These are phyloP conservation scores for Probaryconus sp. DNA, from an alignment of 1,140 invertebrate genomes.

Conservation along the genomic window DNA sequence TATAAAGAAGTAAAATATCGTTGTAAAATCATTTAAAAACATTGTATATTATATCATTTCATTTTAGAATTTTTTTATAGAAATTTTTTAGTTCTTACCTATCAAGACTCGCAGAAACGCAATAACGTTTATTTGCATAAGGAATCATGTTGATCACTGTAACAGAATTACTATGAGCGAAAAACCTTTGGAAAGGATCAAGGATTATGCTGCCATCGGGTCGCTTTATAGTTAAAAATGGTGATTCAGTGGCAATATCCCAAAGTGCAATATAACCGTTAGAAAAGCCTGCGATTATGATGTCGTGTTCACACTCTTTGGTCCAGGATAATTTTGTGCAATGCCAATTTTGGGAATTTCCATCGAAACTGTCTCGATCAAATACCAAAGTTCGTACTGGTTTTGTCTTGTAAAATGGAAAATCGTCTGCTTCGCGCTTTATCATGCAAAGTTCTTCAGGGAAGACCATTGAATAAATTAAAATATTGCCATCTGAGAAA, in stretches of 20 bases:
- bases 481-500: constrained; percentile 81
- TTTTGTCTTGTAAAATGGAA: constrained; percentile 73
- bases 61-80: too few species aligned
- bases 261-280: constrained; percentile 82
- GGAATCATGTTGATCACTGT: constrained; percentile 72
- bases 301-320: constrained; percentile 72
- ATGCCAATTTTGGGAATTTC: constrained; percentile 69
- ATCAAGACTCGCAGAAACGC: constrained; percentile 76
- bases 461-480: constrained; percentile 82
- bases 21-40: background rate
- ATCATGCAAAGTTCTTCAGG: constrained; percentile 68
- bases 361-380: constrained; percentile 61
- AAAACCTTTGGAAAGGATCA: constrained; percentile 73
- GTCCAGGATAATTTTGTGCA: constrained; percentile 77
- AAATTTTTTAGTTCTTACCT: constrained; percentile 60
- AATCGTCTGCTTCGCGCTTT: constrained; percentile 43
- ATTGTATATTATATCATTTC: too few species aligned
- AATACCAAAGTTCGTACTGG: constrained; percentile 71
- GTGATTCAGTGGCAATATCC: constrained; percentile 79
- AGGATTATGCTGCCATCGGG: constrained; percentile 70
- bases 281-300: constrained; percentile 81
- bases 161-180: constrained; percentile 74
- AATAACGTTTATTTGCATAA: constrained; percentile 68
- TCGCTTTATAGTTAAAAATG: constrained; percentile 74
- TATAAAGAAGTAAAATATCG: constrained; percentile 9